phyloP scores from a whole-genome alignment of 2,888 invertebrate genomes.

The Eubasilissa splendida region DNA sequence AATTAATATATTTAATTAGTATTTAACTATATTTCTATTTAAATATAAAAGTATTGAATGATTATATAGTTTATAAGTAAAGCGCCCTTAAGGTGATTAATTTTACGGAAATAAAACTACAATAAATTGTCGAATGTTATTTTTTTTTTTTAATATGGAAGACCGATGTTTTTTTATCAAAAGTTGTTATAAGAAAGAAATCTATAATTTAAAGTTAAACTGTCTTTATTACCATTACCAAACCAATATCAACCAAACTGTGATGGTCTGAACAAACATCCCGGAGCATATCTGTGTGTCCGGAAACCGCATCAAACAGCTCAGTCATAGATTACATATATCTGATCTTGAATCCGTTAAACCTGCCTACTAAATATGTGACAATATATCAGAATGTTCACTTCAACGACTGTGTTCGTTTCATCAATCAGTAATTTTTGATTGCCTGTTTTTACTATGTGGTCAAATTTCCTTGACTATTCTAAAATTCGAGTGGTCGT shows the following conservation, averaged over 20 bases:
- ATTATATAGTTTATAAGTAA: no score
- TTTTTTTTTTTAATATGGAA: no score
- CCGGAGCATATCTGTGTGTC: constrained; percentile 2
- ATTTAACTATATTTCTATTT: no score
- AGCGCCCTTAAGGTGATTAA: no score
- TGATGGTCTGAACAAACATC: not conserved
- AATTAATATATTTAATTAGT: no score
- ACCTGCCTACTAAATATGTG: not conserved
- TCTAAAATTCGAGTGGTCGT: no score
- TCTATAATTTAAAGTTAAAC: not conserved
- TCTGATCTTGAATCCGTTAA: not conserved
- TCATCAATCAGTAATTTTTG: not conserved
- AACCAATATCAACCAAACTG: not conserved
- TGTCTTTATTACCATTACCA: not conserved
- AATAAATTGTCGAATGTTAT: no score
- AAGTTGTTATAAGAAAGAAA: no score
- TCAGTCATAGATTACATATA: constrained; percentile 1
- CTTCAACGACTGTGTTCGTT: no score
- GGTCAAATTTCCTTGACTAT: not conserved
- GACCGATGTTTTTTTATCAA: no score
- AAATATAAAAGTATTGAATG: no score
- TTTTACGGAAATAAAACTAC: no score
- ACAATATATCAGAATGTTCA: not conserved
- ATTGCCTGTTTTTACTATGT: not conserved
- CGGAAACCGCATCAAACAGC: constrained; percentile 23